Evolutionary conservation across 2,113 vertebrate species (phyloP).

Genomic region (Condylura cristata): DNA sequence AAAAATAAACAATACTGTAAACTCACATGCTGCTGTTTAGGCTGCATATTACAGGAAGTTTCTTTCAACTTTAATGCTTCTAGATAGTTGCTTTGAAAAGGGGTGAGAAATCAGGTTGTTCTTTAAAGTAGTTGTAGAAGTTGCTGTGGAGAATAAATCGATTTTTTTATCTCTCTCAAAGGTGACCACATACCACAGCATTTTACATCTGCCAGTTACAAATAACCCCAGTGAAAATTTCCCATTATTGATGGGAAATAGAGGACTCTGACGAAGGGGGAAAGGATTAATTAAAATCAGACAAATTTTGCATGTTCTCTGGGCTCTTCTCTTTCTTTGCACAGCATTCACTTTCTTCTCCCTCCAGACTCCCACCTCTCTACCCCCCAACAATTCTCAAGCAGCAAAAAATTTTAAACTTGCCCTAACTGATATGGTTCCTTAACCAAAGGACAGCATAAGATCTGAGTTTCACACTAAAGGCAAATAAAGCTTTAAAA

Average conservation of each 20-base stretch:
- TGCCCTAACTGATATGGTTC: slow-evolving; percentile 14
- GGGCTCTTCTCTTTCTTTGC: slow-evolving; percentile 30
- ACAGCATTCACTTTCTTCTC: not conserved
- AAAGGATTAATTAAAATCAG: slow-evolving; percentile 55
- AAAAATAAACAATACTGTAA: slow-evolving; percentile 88
- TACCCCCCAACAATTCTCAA: slow-evolving; percentile 5
- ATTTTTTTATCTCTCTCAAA: slow-evolving; percentile 78
- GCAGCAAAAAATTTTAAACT: slow-evolving; percentile 7
- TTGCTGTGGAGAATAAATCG: slow-evolving; percentile 73
- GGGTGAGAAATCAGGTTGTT: slow-evolving; percentile 66
- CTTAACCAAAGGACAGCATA: slow-evolving; percentile 82
- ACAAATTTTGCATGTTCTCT: slow-evolving; percentile 45
- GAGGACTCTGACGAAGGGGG: slow-evolving; percentile 72
- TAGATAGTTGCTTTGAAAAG: slow-evolving; percentile 81
- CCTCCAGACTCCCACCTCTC: not conserved
- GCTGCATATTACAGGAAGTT: slow-evolving; percentile 83
- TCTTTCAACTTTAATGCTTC: slow-evolving; percentile 80
- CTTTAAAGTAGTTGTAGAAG: slow-evolving; percentile 68
- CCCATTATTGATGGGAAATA: slow-evolving; percentile 80
- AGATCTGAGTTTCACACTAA: slow-evolving; percentile 85
- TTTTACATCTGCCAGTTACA: slow-evolving; percentile 79
- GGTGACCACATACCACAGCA: slow-evolving; percentile 54
- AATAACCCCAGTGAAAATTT: slow-evolving; percentile 82
- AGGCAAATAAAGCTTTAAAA: slow-evolving; percentile 90
- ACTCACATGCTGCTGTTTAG: slow-evolving; percentile 85